phyloP scores from a whole-genome alignment of 2,888 invertebrate species.

The Athalia cordata region DNA sequence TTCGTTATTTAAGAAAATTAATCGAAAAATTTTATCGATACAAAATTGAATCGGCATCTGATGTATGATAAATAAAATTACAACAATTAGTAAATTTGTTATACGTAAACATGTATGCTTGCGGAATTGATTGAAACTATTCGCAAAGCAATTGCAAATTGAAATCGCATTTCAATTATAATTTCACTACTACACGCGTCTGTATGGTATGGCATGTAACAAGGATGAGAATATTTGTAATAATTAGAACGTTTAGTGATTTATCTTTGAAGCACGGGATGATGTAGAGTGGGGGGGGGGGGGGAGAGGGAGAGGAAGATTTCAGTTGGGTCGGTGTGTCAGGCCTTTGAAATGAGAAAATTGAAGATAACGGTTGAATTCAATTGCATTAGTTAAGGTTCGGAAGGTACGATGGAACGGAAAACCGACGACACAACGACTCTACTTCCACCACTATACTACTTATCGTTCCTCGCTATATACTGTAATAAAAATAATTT shows the following conservation, averaged over 20 bases:
- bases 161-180: neutral
- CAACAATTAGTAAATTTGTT: no score
- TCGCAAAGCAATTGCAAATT: no score
- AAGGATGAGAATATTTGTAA: no score
- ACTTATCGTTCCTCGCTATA: neutral
- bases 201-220: no score
- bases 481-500: no score
- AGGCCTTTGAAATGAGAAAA: conserved; percentile 30
- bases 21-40: neutral
- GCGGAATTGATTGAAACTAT: no score
- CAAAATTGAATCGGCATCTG: neutral
- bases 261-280: neutral
- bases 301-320: no score
- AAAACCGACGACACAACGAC: neutral
- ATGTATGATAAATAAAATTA: no score
- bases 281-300: no score
- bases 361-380: conserved; percentile 38
- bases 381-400: conserved; percentile 39
- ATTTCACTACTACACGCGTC: neutral
- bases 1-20: neutral
- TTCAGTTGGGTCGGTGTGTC: no score
- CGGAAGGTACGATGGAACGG: neutral
- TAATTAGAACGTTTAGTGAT: neutral
- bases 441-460: no score
- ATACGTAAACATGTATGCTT: no score